phyloP scores from a whole-genome alignment of 2,113 vertebrate genomes.

The Rhineura floridana region DNA sequence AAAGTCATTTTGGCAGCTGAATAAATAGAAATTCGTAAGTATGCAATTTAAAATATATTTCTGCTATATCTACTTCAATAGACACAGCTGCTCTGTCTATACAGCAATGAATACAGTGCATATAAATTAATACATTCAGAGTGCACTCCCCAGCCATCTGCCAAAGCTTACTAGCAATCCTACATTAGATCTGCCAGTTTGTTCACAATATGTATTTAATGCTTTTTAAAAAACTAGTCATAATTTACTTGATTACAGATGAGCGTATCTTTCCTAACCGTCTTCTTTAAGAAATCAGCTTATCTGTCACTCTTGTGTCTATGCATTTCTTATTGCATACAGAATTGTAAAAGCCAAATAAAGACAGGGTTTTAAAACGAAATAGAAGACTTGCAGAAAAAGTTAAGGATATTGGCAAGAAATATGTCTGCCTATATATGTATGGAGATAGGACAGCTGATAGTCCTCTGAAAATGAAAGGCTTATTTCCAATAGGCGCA shows the following conservation, averaged over 20 bases:
- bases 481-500: background rate
- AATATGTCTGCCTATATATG: background rate
- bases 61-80: background rate
- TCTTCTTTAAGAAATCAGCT: background rate
- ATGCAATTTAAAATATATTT: background rate
- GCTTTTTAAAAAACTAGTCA: background rate
- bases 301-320: background rate
- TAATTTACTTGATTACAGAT: background rate
- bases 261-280: background rate
- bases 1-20: background rate
- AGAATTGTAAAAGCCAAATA: background rate
- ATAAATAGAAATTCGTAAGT: background rate
- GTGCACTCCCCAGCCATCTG: background rate
- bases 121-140: rapidly evolving
- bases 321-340: background rate
- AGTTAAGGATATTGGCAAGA: background rate
- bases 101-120: rapidly evolving
- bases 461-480: background rate
- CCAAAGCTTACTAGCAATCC: slow-evolving; percentile 12
- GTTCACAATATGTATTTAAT: background rate
- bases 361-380: background rate
- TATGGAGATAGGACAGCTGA: background rate
- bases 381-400: no score
- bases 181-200: background rate
- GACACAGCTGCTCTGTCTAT: background rate